phyloP scores from a whole-genome alignment of 2,888 invertebrate genomes.

The Polydrusus cervinus region DNA sequence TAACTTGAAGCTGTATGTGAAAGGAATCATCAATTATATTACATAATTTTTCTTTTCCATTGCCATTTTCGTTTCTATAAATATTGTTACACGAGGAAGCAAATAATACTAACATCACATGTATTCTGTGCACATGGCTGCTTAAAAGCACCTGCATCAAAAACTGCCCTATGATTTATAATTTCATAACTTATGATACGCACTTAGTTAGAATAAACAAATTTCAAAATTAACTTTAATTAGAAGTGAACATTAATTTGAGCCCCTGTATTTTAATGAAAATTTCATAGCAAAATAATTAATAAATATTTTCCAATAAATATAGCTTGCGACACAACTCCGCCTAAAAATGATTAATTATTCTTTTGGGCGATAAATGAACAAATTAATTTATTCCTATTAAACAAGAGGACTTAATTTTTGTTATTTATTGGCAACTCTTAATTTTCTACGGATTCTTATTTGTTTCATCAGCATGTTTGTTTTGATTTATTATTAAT shows the following conservation, averaged over 20 bases:
- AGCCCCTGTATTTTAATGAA: slow-evolving; percentile 25
- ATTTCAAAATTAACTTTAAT: too few species aligned
- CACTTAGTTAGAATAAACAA: too few species aligned
- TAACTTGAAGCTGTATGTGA: too few species aligned
- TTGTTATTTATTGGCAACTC: slow-evolving; percentile 34
- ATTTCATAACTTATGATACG: too few species aligned
- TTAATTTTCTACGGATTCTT: slow-evolving; percentile 28
- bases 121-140: too few species aligned
- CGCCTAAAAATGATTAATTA: slow-evolving; percentile 34
- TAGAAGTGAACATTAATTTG: slow-evolving; percentile 19
- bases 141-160: too few species aligned
- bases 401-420: slow-evolving; percentile 40
- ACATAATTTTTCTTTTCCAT: too few species aligned
- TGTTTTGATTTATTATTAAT: slow-evolving; percentile 25
- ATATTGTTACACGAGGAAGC: too few species aligned
- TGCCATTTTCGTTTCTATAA: too few species aligned
- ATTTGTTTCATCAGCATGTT: slow-evolving; percentile 22
- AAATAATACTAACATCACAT: too few species aligned
- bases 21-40: too few species aligned
- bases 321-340: slow-evolving; percentile 20
- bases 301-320: slow-evolving; percentile 39
- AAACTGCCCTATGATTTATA: too few species aligned
- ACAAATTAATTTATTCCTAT: slow-evolving; percentile 44
- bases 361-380: slow-evolving; percentile 27
- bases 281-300: slow-evolving; percentile 41